Conservation (phyloP, 1,140 invertebrate genomes). For the Stegodyphus mimosarum region DNA sequence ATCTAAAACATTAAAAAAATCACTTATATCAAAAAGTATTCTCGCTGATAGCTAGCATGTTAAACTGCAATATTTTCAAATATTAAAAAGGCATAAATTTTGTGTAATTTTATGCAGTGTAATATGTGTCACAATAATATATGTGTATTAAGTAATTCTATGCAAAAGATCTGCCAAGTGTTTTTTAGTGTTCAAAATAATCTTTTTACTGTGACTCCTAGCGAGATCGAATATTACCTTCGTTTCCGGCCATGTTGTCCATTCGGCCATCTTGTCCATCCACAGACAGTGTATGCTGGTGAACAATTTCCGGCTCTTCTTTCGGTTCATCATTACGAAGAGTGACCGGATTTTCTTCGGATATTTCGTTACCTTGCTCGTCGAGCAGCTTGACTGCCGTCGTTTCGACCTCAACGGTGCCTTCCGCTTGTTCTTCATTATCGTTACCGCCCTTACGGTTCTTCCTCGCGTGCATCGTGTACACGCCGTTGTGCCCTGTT, state of each 20-base stretch:
- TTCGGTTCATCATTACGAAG: background rate
- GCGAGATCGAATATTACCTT: too few species aligned
- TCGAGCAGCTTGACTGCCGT: constrained; percentile 30
- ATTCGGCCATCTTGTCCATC: constrained; percentile 12
- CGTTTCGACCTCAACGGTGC: constrained; percentile 13
- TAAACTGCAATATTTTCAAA: too few species aligned
- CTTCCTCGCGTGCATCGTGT: constrained; percentile 37
- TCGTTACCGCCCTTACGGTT: background rate
- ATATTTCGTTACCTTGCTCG: constrained; percentile 15
- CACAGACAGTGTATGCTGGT: constrained; percentile 27
- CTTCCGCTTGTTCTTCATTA: background rate
- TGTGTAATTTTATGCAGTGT: too few species aligned
- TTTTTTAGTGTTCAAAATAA: background rate
- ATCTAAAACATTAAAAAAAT: too few species aligned
- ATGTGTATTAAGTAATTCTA: too few species aligned
- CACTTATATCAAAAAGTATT: too few species aligned
- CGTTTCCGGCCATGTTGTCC: background rate
- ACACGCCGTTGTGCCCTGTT: constrained; percentile 29
- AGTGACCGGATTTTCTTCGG: background rate
- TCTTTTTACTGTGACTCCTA: background rate
- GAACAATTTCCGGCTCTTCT: constrained; percentile 37
- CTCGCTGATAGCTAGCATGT: too few species aligned
- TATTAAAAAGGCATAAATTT: too few species aligned
- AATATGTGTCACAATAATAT: too few species aligned
- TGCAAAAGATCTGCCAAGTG: too few species aligned